Evolutionary conservation across 2,113 vertebrate genomes (phyloP).

Genomic region (Cygnus atratus): DNA sequence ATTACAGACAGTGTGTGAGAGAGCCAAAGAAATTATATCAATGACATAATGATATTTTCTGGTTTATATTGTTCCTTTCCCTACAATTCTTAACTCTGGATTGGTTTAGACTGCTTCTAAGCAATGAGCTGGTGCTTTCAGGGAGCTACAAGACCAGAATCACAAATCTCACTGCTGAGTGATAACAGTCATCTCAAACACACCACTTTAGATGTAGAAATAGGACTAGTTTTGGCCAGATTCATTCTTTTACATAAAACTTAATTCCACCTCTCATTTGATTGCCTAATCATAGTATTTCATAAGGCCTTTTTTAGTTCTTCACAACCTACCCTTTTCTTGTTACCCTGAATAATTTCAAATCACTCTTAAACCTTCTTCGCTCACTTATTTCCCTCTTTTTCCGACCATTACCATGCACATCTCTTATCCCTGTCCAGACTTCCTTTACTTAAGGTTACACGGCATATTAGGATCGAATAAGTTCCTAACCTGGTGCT

Average conservation of each 20-base stretch:
- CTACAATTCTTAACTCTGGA: background rate
- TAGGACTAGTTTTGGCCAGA: background rate
- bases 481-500: background rate
- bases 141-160: background rate
- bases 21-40: background rate
- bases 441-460: background rate
- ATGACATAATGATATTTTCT: background rate
- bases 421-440: background rate
- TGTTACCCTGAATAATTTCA: background rate
- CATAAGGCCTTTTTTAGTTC: background rate
- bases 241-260: background rate
- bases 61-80: background rate
- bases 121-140: background rate
- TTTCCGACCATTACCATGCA: background rate
- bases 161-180: background rate
- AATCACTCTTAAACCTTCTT: background rate
- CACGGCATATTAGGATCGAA: background rate
- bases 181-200: background rate
- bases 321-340: background rate
- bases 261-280: background rate
- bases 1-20: rapidly evolving
- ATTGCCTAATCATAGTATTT: background rate
- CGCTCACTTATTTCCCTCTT: background rate
- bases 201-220: background rate
- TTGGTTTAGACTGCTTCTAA: background rate